Base-by-base conservation (phyloP, 1,140 invertebrate species). In the Pectinophora gossypiella region DNA sequence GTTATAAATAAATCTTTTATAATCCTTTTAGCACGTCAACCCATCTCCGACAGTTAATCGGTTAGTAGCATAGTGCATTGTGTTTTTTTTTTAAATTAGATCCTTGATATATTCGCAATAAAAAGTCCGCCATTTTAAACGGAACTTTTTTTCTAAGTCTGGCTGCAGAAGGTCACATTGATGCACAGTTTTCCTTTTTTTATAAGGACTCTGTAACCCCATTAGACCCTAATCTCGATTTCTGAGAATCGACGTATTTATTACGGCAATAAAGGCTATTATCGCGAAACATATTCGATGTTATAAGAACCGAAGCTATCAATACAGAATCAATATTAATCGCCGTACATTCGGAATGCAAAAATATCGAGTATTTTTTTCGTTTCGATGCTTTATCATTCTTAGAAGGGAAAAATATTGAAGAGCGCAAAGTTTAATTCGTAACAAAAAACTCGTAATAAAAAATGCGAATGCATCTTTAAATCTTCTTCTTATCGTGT, bases 151-250 rank as follows among this genome's bases (percentile, higher is more conserved):
- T n/a, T n/a, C n/a, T n/a, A n/a, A n/a, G n/a, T n/a, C n/a, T n/a
- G n/a, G n/a, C n/a, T n/a, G n/a, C n/a, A n/a, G n/a, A 20, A 21
- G 42, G 42, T 44, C 42, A 44, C 42, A 44, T 44, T 44, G 42
- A 21, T n/a, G 42, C 19, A n/a, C 27, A 48, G 12, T 3, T 22
- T 35, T 42, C n/a, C 15, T 51, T 50, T 51, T 51, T 35, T 20
- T 27, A 32, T 20, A 40, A 36, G 13, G 16, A 20, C 15, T 42
- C n/a, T 21, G 7, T 44, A 46, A 15, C 16, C 43, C 18, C 43
- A 47, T 53, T 53, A 53, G 51, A 47, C 43, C 43, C 51, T 46
- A 46, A 53, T 52, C 42, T 23, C 10, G 13, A 23, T 46, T 53
- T 53, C 51, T 18, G 27, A 22, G 51, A 53, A 53, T 16, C 44